Percentiles rank a stretch among this genome's conserved stretches.
Evolutionary conservation across 1,140 invertebrate species (phyloP).

Genomic region (Drosophila auraria): DNA sequence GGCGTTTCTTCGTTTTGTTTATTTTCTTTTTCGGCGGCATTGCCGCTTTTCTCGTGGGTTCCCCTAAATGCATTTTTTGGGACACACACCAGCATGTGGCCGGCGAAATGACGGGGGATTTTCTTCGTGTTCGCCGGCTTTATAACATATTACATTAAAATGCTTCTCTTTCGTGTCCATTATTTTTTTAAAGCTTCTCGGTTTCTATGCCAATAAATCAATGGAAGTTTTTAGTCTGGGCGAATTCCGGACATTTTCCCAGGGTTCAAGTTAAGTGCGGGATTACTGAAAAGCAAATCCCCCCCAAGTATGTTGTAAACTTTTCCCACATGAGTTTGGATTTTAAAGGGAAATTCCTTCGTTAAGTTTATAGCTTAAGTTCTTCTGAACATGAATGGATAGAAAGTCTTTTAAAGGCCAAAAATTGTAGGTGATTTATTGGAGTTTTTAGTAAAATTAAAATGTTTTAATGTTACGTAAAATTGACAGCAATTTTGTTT

Average conservation of each 20-base stretch:
- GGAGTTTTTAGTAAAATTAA: background rate
- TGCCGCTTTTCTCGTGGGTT: slow-evolving; percentile 43
- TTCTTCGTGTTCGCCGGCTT: slow-evolving; percentile 35
- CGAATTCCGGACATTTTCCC: slow-evolving; percentile 58
- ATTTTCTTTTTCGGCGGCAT: slow-evolving; percentile 44
- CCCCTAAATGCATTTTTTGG: slow-evolving; percentile 71
- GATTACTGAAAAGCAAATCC: slow-evolving; percentile 27
- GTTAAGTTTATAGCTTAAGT: background rate
- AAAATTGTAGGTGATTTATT: too few relatives aligned
- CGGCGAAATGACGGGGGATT: slow-evolving; percentile 34
- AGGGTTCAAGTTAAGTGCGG: slow-evolving; percentile 38
- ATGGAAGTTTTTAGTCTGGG: slow-evolving; percentile 51
- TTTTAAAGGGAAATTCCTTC: slow-evolving; percentile 3
- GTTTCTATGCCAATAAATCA: slow-evolving; percentile 65
- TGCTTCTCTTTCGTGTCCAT: slow-evolving; percentile 35
- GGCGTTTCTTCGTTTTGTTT: slow-evolving; percentile 69
- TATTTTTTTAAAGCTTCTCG: slow-evolving; percentile 41
- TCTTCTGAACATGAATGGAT: background rate
- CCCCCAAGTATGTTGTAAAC: slow-evolving; percentile 30
- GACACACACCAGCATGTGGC: slow-evolving; percentile 63
- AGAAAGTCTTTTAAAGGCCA: background rate
- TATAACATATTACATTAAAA: slow-evolving; percentile 78
- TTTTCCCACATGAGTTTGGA: slow-evolving; percentile 1
- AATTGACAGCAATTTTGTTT: background rate
- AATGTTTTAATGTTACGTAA: background rate